These are phyloP conservation scores for Sphinx pinastri DNA, from an alignment of 2,888 invertebrate species.

Conservation along the genomic window DNA sequence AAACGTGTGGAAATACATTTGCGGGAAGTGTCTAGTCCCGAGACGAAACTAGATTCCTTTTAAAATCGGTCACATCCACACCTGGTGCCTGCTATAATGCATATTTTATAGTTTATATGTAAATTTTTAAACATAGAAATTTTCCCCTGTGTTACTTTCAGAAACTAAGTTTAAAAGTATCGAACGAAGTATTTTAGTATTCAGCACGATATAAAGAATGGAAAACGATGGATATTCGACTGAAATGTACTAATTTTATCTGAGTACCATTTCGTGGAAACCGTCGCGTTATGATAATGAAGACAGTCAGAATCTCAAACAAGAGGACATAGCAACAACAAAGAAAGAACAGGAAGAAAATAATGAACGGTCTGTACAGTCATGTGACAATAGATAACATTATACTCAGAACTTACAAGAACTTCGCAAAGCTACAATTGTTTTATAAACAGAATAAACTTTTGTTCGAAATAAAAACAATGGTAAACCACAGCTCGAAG, in stretches of 20 bases:
- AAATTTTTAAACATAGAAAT: background rate
- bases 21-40: constrained; percentile 25
- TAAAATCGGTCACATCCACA: constrained; percentile 37
- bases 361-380: background rate
- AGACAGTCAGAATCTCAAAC: no score
- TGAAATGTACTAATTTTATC: no score
- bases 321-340: background rate
- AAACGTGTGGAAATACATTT: constrained; percentile 23
- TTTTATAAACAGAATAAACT: background rate
- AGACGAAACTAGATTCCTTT: constrained; percentile 37
- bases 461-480: background rate
- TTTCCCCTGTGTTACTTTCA: no score
- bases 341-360: background rate
- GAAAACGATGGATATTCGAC: no score
- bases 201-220: no score
- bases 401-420: background rate
- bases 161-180: no score
- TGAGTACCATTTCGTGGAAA: no score
- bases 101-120: constrained; percentile 6
- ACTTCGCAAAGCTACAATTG: background rate
- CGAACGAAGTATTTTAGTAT: no score
- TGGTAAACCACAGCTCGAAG: background rate
- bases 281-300: no score
- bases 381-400: background rate
- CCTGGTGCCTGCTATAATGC: constrained; percentile 31